Evolutionary conservation across 1,140 invertebrate genomes (phyloP), one percentile per base, ranked within the genome.

Genomic region (Zaprionus capensis): DNA sequence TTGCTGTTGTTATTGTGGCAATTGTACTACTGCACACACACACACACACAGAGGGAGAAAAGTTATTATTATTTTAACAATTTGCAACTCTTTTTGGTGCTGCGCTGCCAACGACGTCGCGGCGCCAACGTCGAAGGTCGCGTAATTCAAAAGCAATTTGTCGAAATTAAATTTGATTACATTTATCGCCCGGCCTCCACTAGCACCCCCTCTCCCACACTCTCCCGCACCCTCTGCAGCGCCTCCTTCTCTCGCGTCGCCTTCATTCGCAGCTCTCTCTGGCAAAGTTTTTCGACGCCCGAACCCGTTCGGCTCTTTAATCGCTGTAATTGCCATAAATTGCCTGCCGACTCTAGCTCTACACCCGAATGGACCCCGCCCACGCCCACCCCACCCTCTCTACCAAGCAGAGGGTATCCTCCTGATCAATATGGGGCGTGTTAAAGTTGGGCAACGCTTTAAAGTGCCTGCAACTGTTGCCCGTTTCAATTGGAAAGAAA

Each of bases 71-170:
- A 87, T 90, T 88, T 88, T 87, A 88, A 87, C 81, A 80, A 80
- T 72, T 82, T 87, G 88, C 84, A 87, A 84, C 84, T 87, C 80
- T 87, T 83, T 88, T 67, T 12, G 62, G 44, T 34, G 63, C 63
- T 46, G 68, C 77, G 68, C 78, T 80, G 84, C 74, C 3, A 77
- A 36, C 65, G 38, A 31, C 53, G 53, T 22, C 9, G 57, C 81
- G 71, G 84, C 84, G 84, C 81, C 81, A 81, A 51, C 78, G 58
- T 80, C 74, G 85, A 84, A 88, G 84, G 85, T 88, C 84, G 84
- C 84, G 84, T 88, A 88, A 87, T 87, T 87, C 84, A 76, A 87
- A 87, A 88, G 84, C 84, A 87, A 87, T 87, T 87, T 87, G 84
- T 88, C 68, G 85, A 87, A 87, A 87, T 87, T 87, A 87, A 87